phyloP scores from a whole-genome alignment of 2,888 invertebrate genomes.

The Drosophila cracens region DNA sequence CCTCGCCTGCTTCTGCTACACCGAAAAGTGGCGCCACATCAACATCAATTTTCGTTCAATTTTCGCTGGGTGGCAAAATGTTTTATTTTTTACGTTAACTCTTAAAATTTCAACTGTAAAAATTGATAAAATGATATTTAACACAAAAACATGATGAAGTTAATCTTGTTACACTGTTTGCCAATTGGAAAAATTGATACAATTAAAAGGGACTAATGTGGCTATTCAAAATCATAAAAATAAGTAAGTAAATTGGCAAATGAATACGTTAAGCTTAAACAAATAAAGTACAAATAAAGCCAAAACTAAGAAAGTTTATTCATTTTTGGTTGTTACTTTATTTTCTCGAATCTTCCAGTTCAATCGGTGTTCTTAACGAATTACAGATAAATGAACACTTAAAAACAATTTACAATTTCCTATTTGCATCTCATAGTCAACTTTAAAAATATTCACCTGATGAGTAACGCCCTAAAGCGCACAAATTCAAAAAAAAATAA shows the following conservation, averaged over 20 bases:
- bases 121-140: not conserved
- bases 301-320: not conserved
- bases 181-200: not conserved
- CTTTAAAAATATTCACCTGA: not conserved
- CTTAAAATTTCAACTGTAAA: not conserved
- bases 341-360: not conserved
- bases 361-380: not conserved
- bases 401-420: conserved; percentile 33
- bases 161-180: not conserved
- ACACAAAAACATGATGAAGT: not conserved
- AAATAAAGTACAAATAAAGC: not conserved
- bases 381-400: conserved; percentile 29
- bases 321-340: not conserved
- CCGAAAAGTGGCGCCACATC: conserved; percentile 63
- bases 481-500: conserved; percentile 1
- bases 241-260: not conserved
- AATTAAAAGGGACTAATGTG: not conserved
- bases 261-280: not conserved
- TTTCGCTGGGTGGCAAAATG: not conserved
- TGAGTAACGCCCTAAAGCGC: not conserved
- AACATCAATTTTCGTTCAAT: conserved; percentile 49
- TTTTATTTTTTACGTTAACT: not conserved
- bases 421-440: not conserved
- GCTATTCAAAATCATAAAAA: not conserved
- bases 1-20: conserved; percentile 3